Evolutionary conservation across 2,797 vertebrate species (phyloP), one percentile per base, ranked within the genome.

Genomic region (Morelia viridis): DNA sequence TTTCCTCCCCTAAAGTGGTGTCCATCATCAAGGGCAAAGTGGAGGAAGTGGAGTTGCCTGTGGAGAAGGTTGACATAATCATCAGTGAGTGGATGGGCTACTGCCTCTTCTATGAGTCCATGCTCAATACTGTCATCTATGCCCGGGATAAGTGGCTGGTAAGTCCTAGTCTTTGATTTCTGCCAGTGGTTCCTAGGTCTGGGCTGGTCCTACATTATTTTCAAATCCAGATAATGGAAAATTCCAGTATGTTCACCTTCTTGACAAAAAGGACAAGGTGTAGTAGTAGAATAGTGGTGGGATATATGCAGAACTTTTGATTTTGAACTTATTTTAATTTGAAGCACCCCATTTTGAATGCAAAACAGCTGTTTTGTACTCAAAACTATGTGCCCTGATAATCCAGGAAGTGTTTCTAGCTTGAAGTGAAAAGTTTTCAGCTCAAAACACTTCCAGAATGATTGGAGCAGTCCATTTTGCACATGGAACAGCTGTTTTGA

Each of bases 81-180:
- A 99, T 99, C 94, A 99, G 98, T 0, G 98, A 99, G 96, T 99
- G 99, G 99, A 99, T 99, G 99, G 99, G 98, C 12, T 99, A 99
- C 95, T 99, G 99, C 94, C 98, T 99, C 90, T 99, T 99, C 97
- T 99, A 99, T 0, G 98, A 99, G 96, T 99, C 98, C 28, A 99
- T 99, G 98, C 98, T 99, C 61, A 99, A 99, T 94, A 99, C 98
- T 0, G 98, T 99, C 94, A 98, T 99, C 85, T 99, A 99, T 1
- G 98, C 99, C 91, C 96, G 98, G 0, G 98, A 99, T 97, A 99
- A 99, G 89, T 99, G 99, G 99, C 98, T 99, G 98, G 99, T 99
- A 96, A 92, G 98, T 97, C 0, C 26, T 9, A 2, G 4, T 2
- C 1, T 53, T 24, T 9, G 22, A 19, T 24, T 56, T 6, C 19